A percentile compares a stretch with the other conserved stretches of the same genome.
Evolutionary conservation across 2,888 invertebrate species (phyloP).

Genomic region (Syrista parreyssii): DNA sequence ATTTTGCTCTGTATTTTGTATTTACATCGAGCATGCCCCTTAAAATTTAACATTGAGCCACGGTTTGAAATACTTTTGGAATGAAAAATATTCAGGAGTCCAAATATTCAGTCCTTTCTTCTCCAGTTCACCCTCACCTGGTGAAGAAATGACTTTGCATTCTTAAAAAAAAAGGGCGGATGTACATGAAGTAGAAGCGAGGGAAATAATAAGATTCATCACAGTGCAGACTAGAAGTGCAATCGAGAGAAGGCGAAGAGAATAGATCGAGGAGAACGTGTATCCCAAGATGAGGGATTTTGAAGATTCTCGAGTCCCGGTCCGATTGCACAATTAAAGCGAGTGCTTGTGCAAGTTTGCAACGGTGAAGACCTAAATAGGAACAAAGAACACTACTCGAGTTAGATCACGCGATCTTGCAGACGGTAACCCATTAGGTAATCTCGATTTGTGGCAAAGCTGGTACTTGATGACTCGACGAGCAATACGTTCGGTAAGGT

Average conservation of each 20-base stretch:
- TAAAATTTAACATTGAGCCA: too few relatives aligned
- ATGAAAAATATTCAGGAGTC: too few relatives aligned
- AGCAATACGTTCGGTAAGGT: constrained; percentile 10
- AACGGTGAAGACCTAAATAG: neutral
- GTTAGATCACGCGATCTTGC: neutral
- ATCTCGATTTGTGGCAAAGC: neutral
- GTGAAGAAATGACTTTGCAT: too few relatives aligned
- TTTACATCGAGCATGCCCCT: too few relatives aligned
- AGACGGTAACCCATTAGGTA: neutral
- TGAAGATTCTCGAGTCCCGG: neutral
- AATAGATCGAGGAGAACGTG: neutral
- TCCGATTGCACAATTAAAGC: neutral
- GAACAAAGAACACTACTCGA: neutral
- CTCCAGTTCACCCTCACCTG: too few relatives aligned
- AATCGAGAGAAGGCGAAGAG: neutral
- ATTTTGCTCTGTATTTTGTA: too few relatives aligned
- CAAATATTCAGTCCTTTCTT: too few relatives aligned
- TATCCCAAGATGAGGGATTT: neutral
- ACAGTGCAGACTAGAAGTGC: too few relatives aligned
- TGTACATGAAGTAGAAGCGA: too few relatives aligned
- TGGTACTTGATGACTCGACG: neutral
- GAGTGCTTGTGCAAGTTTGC: neutral
- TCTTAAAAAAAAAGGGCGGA: too few relatives aligned
- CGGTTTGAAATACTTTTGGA: too few relatives aligned
- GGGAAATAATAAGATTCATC: too few relatives aligned